These are phyloP conservation scores for Penaeus chinensis DNA, from an alignment of 1,140 invertebrate species.

Conservation along the genomic window DNA sequence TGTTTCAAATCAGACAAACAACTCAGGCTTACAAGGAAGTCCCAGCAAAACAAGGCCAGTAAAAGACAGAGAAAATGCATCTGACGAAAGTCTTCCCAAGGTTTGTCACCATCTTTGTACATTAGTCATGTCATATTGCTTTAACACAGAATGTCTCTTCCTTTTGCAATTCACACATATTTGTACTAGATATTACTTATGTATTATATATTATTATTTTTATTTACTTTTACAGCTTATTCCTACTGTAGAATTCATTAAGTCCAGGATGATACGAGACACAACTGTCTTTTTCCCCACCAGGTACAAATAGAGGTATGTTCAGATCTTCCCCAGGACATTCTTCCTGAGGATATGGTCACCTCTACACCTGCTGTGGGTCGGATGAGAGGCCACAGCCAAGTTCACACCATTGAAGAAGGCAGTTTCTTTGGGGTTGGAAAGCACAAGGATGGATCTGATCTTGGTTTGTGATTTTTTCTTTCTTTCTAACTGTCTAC, in stretches of 20 bases:
- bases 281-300: too few species aligned
- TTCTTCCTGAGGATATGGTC: constrained; percentile 22
- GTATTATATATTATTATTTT: too few species aligned
- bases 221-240: too few species aligned
- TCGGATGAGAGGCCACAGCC: neutral
- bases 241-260: too few species aligned
- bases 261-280: too few species aligned
- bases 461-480: constrained; percentile 63
- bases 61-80: neutral
- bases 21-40: neutral
- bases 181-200: too few species aligned
- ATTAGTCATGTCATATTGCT: neutral
- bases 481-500: neutral
- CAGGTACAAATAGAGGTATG: constrained; percentile 21
- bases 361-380: constrained; percentile 37
- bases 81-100: constrained; percentile 10
- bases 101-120: neutral
- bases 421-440: constrained; percentile 64
- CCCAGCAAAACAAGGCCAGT: constrained; percentile 17
- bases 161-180: too few species aligned
- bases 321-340: neutral
- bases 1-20: constrained; percentile 5
- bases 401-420: constrained; percentile 62
- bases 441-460: constrained; percentile 66
- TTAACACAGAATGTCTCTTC: neutral